phyloP scores from a whole-genome alignment of 2,888 invertebrate species.

The Andrena bucephala region DNA sequence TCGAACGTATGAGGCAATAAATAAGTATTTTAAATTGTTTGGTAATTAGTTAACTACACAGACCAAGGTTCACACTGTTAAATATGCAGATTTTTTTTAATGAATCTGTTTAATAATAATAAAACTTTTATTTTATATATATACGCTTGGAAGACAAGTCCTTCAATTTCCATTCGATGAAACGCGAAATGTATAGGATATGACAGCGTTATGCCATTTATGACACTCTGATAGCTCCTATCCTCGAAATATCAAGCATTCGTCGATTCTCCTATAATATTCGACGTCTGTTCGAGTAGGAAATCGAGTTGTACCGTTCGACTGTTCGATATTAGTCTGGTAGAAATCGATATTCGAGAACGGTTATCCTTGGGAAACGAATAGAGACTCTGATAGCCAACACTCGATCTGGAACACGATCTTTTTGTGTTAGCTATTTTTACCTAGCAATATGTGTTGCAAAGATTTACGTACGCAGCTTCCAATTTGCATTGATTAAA shows the following conservation, averaged over 20 bases:
- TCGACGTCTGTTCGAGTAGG: constrained; percentile 35
- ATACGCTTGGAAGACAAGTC: not conserved
- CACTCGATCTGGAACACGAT: not conserved
- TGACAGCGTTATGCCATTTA: constrained; percentile 3
- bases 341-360: constrained; percentile 47
- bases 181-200: constrained; percentile 7
- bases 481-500: too few species aligned
- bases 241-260: constrained; percentile 24
- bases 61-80: too few species aligned
- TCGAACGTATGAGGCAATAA: too few species aligned
- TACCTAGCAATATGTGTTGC: too few species aligned
- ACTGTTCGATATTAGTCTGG: constrained; percentile 37
- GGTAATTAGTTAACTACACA: too few species aligned
- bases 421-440: not conserved
- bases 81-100: too few species aligned
- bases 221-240: constrained; percentile 6
- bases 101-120: not conserved
- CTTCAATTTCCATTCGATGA: not conserved
- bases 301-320: constrained; percentile 41
- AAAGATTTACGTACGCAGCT: not conserved
- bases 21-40: too few species aligned
- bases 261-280: constrained; percentile 24
- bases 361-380: constrained; percentile 18
- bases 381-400: not conserved
- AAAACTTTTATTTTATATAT: not conserved